Evolutionary conservation across 2,797 vertebrate genomes (phyloP).

Genomic region (Cacajao melanocephalus): DNA sequence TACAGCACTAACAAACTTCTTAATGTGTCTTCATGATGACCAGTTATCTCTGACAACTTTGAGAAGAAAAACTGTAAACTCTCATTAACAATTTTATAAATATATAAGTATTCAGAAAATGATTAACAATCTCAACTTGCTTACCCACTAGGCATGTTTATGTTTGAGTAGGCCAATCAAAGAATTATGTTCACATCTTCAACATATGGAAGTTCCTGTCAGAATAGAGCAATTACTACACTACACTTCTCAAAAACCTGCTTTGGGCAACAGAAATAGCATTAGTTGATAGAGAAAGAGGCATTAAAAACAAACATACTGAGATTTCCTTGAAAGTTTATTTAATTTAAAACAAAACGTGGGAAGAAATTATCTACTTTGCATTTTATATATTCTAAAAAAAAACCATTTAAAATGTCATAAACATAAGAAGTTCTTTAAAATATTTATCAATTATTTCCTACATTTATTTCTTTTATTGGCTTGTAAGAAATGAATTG

Average conservation of each 20-base stretch:
- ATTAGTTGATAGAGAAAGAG: slow-evolving; percentile 15
- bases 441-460: slow-evolving; percentile 63
- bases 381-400: slow-evolving; percentile 60
- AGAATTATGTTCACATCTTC: background rate
- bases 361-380: slow-evolving; percentile 66
- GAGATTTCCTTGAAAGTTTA: slow-evolving; percentile 53
- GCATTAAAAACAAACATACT: slow-evolving; percentile 64
- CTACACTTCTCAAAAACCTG: background rate
- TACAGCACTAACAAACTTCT: background rate
- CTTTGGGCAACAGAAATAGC: slow-evolving; percentile 50
- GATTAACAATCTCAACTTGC: background rate
- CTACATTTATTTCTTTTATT: background rate
- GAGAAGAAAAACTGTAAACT: slow-evolving; percentile 42
- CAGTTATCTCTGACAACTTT: slow-evolving; percentile 26
- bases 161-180: background rate
- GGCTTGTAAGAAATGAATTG: background rate
- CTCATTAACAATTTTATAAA: slow-evolving; percentile 48
- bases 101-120: background rate
- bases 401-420: slow-evolving; percentile 56
- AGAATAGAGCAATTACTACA: slow-evolving; percentile 51
- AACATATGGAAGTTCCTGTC: slow-evolving; percentile 40
- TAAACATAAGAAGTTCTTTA: slow-evolving; percentile 45
- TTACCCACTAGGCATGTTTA: background rate
- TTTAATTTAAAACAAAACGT: slow-evolving; percentile 64
- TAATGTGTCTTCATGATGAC: background rate